Evolutionary conservation across 2,113 vertebrate species (phyloP).

Genomic region (Proterorhinus semilunaris): DNA sequence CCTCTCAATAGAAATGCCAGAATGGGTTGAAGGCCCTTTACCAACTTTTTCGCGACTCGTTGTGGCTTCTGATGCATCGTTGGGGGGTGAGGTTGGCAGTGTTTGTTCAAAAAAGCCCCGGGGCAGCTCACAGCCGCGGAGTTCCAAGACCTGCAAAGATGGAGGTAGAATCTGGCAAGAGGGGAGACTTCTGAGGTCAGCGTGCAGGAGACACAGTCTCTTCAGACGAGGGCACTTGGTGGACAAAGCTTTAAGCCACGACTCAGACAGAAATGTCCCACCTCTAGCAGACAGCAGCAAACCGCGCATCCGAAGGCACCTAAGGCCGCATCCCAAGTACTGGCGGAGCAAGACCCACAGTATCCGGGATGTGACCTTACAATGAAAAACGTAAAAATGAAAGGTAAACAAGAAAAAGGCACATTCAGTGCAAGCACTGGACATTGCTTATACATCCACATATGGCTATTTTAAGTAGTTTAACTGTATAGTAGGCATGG

Average conservation of each 20-base stretch:
- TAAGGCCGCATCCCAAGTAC: constrained; percentile 76
- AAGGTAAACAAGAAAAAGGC: constrained; percentile 8
- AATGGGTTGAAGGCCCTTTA: constrained; percentile 21
- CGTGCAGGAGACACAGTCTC: constrained; percentile 70
- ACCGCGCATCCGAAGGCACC: constrained; percentile 72
- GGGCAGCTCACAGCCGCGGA: constrained; percentile 75
- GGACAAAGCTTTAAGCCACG: constrained; percentile 76
- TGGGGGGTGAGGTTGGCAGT: constrained; percentile 23
- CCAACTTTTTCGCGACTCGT: constrained; percentile 28
- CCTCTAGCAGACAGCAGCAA: constrained; percentile 75
- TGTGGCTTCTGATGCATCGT: constrained; percentile 35
- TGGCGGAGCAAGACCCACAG: constrained; percentile 78
- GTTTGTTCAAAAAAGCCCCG: constrained; percentile 68
- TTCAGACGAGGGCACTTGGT: constrained; percentile 74
- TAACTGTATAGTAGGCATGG: too few relatives aligned
- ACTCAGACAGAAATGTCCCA: constrained; percentile 74
- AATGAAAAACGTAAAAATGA: constrained; percentile 15
- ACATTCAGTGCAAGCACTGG: constrained; percentile 24
- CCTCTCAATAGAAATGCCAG: constrained; percentile 60
- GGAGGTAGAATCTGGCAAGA: constrained; percentile 70
- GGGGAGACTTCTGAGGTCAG: constrained; percentile 70
- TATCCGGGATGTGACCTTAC: constrained; percentile 75
- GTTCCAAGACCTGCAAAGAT: constrained; percentile 71
- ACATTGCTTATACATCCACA: not conserved
- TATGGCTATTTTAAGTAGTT: too few relatives aligned